Conservation (phyloP, 2,888 invertebrate species). For the Eurytoma adleriae region DNA sequence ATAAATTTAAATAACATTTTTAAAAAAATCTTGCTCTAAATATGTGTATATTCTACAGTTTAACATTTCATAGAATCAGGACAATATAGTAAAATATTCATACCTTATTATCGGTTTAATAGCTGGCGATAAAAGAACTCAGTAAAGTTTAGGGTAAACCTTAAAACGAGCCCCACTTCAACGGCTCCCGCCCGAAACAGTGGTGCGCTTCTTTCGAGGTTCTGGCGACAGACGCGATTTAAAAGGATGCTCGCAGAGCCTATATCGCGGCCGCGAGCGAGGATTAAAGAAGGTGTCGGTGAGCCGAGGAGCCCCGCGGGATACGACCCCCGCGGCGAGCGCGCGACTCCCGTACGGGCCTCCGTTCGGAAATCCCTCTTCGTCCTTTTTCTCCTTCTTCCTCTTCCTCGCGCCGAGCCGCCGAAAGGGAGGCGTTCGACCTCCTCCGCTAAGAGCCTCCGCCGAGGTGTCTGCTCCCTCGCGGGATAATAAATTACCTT, state of each 20-base stretch:
- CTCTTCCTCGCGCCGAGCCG: background rate
- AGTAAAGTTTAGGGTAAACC: no score
- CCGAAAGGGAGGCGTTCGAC: background rate
- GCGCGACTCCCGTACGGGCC: slow-evolving; percentile 74
- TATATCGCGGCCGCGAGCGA: slow-evolving; percentile 27
- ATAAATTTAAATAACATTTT: background rate
- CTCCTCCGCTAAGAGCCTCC: background rate
- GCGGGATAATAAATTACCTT: slow-evolving; percentile 45
- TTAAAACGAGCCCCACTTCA: no score
- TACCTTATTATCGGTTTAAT: background rate
- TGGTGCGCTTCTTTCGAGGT: background rate
- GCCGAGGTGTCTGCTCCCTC: slow-evolving; percentile 6
- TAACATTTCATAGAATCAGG: background rate
- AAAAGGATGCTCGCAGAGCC: slow-evolving; percentile 28
- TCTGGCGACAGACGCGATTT: slow-evolving; percentile 41
- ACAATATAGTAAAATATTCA: background rate
- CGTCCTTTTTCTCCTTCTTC: background rate
- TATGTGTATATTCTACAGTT: background rate
- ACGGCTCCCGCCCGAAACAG: no score
- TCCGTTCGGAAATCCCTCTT: slow-evolving; percentile 69
- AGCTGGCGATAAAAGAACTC: no score
- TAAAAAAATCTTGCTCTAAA: slow-evolving; percentile 2
- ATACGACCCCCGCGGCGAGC: slow-evolving; percentile 74
- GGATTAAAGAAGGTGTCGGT: slow-evolving; percentile 68
- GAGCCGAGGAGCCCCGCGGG: slow-evolving; percentile 72